Percentiles rank a stretch among this genome's conserved stretches.
Evolutionary conservation across 2,888 invertebrate species (phyloP).

Genomic region (Troides helena): DNA sequence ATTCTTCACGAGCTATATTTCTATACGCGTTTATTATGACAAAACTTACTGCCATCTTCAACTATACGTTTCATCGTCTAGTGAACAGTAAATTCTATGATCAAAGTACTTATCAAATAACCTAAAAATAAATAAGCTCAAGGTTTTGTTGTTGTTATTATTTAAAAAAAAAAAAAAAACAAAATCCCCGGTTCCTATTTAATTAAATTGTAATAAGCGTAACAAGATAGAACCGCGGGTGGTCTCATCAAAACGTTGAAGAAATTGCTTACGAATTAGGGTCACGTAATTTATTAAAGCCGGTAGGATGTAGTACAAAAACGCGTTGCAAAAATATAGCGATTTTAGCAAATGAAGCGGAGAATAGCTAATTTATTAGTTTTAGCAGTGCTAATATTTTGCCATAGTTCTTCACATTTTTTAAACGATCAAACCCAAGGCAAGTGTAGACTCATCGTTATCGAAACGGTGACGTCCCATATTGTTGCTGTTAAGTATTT

Average conservation of each 20-base stretch:
- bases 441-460: no score
- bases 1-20: no score
- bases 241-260: slow-evolving; percentile 14
- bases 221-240: slow-evolving; percentile 4
- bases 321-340: not conserved
- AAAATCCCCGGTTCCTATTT: not conserved
- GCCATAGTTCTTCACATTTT: not conserved
- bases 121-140: not conserved
- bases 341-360: not conserved
- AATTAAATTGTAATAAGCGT: slow-evolving; percentile 6
- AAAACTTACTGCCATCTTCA: no score
- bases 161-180: not conserved
- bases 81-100: no score
- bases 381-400: not conserved
- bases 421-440: no score
- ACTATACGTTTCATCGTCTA: no score
- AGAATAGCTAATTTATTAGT: not conserved
- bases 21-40: no score
- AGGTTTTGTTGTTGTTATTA: no score
- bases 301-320: not conserved
- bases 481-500: no score
- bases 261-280: slow-evolving; percentile 11
- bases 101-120: not conserved
- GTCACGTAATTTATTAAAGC: slow-evolving; percentile 11
- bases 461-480: no score